A percentile compares a stretch with the other conserved stretches of the same genome.
phyloP scores from a whole-genome alignment of 2,113 vertebrate genomes.

The Microcebus ravelobensis region DNA sequence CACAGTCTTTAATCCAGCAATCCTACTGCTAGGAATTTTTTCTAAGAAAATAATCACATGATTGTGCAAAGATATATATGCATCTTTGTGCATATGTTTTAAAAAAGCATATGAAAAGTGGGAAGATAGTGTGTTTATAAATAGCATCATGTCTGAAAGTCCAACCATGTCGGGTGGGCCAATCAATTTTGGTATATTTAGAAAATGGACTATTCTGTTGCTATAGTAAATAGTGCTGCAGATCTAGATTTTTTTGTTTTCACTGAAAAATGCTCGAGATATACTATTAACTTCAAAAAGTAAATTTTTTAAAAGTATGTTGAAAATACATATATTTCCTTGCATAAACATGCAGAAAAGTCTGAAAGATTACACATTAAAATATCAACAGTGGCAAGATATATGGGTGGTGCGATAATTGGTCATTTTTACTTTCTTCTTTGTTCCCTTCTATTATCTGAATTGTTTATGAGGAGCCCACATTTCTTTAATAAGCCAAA shows the following conservation, averaged over 20 bases:
- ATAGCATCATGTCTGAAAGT: constrained; percentile 33
- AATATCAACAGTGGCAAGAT: not conserved
- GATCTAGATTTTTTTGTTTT: not conserved
- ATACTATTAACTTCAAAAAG: not conserved
- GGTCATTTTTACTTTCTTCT: constrained; percentile 22
- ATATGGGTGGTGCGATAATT: not conserved
- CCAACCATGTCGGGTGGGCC: not conserved
- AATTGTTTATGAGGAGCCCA: not conserved
- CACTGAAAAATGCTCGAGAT: constrained; percentile 21
- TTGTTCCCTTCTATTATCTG: not conserved
- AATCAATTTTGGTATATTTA: not conserved
- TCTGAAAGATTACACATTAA: not conserved
- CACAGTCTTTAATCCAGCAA: constrained; percentile 3
- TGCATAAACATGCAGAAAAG: not conserved
- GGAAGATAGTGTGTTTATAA: constrained; percentile 46
- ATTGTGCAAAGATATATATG: not conserved
- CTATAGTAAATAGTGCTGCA: not conserved
- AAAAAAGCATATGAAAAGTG: not conserved
- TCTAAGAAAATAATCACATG: constrained; percentile 41
- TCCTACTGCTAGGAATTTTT: not conserved
- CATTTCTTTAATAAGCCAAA: not conserved
- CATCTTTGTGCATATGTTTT: not conserved
- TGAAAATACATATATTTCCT: not conserved
- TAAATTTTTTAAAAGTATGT: not conserved
- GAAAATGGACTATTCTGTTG: constrained; percentile 10